Percentiles rank a stretch among this genome's conserved stretches.
Evolutionary conservation across 2,113 vertebrate genomes (phyloP).

Genomic region (Cinclus mexicanus): DNA sequence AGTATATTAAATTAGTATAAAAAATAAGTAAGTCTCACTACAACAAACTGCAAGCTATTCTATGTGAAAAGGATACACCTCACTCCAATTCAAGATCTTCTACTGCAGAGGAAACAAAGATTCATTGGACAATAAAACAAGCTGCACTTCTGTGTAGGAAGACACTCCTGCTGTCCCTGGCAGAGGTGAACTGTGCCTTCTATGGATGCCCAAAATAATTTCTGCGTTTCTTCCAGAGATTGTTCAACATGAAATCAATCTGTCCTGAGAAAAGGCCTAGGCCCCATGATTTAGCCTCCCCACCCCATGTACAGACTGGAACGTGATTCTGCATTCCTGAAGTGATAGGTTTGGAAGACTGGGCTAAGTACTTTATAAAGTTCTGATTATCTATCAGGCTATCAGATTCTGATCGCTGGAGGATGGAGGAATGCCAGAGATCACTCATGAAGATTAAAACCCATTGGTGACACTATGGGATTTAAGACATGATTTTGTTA

Average conservation of each 20-base stretch:
- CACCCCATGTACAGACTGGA: background rate
- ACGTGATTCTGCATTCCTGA: background rate
- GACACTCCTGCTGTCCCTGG: fast-evolving
- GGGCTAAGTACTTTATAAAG: background rate
- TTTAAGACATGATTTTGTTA: background rate
- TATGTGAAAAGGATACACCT: background rate
- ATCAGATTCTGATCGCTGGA: background rate
- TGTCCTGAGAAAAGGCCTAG: background rate
- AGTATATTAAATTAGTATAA: background rate
- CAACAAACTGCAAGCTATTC: background rate
- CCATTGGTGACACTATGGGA: background rate
- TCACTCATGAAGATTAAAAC: background rate
- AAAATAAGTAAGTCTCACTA: background rate
- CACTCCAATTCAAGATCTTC: background rate
- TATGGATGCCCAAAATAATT: background rate
- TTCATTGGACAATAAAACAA: background rate
- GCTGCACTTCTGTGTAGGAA: fast-evolving
- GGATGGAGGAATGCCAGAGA: background rate
- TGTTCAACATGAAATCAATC: background rate
- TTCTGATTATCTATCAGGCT: background rate
- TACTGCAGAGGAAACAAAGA: background rate
- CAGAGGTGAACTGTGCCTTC: background rate
- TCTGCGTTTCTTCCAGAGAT: background rate
- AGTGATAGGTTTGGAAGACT: background rate
- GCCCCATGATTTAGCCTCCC: background rate